Evolutionary conservation across 1,140 invertebrate species (phyloP).

Genomic region (Popillia japonica): DNA sequence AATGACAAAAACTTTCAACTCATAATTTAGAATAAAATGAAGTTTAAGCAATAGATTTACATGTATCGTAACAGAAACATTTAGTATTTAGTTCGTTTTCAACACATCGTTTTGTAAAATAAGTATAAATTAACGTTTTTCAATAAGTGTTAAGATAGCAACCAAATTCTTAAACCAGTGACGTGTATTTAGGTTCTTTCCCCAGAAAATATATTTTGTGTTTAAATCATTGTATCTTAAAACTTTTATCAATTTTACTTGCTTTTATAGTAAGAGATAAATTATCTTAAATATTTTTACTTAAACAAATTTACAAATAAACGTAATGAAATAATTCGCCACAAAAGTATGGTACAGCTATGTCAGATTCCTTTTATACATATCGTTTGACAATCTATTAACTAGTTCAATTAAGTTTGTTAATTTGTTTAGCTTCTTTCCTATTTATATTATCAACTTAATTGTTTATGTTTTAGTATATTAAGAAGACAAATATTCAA

Average conservation of each 20-base stretch:
- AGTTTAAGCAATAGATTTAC: background rate
- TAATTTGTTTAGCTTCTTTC: no score
- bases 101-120: background rate
- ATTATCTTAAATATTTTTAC: background rate
- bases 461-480: no score
- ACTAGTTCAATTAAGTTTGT: no score
- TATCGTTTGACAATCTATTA: background rate
- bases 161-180: constrained; percentile 21
- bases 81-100: background rate
- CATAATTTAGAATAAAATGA: background rate
- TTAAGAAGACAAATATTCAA: no score
- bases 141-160: constrained; percentile 29
- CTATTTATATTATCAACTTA: no score
- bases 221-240: background rate
- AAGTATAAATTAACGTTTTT: background rate
- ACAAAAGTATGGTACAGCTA: background rate
- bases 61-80: background rate
- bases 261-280: background rate
- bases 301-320: background rate
- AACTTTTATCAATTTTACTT: background rate
- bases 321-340: background rate
- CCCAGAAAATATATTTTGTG: background rate
- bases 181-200: constrained; percentile 8
- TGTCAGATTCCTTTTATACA: constrained; percentile 1
- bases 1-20: constrained; percentile 11